Percentiles rank a stretch among this genome's conserved stretches.
Conservation (phyloP, 2,797 vertebrate genomes). For the Esox masquinongy region DNA sequence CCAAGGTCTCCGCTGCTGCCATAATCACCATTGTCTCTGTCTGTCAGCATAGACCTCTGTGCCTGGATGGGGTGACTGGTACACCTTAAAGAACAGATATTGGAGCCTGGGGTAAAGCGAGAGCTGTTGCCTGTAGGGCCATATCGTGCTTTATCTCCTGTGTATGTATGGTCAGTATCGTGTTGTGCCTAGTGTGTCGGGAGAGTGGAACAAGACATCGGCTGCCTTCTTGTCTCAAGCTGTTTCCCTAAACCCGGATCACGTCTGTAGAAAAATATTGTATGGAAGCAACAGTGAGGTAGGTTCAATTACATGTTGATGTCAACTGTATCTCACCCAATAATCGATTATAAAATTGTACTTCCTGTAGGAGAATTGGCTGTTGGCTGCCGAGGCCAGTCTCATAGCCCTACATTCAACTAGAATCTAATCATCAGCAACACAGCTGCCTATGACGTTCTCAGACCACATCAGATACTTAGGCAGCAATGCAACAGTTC, state of each 20-base stretch:
- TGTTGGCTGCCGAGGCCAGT: constrained; percentile 9
- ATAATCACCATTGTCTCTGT: background rate
- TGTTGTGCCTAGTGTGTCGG: background rate
- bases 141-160: background rate
- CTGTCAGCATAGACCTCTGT: background rate
- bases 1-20: background rate
- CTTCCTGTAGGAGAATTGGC: background rate
- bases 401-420: background rate
- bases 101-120: background rate
- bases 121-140: background rate
- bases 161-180: background rate
- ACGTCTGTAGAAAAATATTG: background rate
- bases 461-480: background rate
- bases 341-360: background rate
- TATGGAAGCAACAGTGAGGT: background rate
- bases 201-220: background rate
- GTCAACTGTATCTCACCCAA: background rate
- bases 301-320: background rate
- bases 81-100: background rate
- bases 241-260: background rate
- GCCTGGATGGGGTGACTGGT: background rate
- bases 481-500: background rate
- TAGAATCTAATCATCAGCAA: background rate
- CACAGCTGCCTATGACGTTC: background rate
- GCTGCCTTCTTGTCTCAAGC: background rate